A percentile compares a stretch with the other conserved stretches of the same genome.
Conservation (phyloP, 2,888 invertebrate genomes). For the Chrysolina oricalcia region DNA sequence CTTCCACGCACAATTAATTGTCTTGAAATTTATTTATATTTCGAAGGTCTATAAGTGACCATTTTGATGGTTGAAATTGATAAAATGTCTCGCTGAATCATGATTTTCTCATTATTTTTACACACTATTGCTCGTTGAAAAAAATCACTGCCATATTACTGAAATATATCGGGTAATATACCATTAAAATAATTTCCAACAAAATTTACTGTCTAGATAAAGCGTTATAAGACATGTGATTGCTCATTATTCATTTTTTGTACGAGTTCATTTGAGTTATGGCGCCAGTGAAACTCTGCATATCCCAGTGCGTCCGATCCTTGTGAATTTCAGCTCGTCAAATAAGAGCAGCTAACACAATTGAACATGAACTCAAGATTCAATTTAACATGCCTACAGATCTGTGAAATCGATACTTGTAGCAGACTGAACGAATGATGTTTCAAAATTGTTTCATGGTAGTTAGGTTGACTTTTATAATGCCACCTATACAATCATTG, state of each 20-base stretch:
- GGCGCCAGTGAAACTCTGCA: conserved; percentile 16
- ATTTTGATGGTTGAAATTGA: too few species aligned
- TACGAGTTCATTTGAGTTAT: background rate
- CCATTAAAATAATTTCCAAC: too few species aligned
- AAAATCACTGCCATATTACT: too few species aligned
- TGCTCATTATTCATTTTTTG: background rate
- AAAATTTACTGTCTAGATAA: background rate
- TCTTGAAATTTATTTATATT: too few species aligned
- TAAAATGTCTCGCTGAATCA: too few species aligned
- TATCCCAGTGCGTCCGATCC: conserved; percentile 1
- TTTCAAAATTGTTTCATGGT: background rate
- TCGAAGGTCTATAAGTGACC: too few species aligned
- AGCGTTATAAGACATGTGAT: background rate
- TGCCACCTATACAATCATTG: background rate
- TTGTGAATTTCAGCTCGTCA: conserved; percentile 62
- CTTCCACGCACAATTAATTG: too few species aligned
- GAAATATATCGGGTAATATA: too few species aligned
- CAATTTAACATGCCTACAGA: conserved; percentile 56
- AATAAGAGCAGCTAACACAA: conserved; percentile 67
- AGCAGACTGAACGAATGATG: conserved; percentile 4
- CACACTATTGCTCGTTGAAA: too few species aligned
- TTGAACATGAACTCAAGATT: conserved; percentile 66
- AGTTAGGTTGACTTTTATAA: background rate
- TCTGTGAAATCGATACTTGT: conserved; percentile 35
- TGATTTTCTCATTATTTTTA: too few species aligned